Conservation (phyloP, 1,140 invertebrate genomes). For the Papilio xuthus region DNA sequence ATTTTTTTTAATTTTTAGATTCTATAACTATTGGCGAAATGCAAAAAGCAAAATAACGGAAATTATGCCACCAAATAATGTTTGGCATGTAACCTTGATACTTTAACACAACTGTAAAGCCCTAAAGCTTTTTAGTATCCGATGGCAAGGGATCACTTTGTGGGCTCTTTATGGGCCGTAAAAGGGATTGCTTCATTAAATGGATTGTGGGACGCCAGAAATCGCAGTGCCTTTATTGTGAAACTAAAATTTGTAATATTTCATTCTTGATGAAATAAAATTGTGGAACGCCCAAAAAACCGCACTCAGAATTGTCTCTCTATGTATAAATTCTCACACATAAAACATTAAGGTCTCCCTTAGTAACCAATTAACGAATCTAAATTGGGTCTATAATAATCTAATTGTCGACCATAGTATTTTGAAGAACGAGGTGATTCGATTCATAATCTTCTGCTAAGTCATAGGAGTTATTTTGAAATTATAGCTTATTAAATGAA, state of each 20-base stretch:
- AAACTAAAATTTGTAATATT: neutral
- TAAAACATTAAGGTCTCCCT: too few species aligned
- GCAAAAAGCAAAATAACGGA: conserved; percentile 2
- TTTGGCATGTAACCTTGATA: conserved; percentile 33
- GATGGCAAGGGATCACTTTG: conserved; percentile 40
- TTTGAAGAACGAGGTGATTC: too few species aligned
- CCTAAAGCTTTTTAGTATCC: conserved; percentile 38
- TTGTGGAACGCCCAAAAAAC: too few species aligned
- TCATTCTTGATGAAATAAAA: neutral
- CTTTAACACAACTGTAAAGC: conserved; percentile 42
- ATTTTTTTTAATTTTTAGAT: neutral
- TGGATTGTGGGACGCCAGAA: conserved; percentile 40
- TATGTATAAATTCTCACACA: too few species aligned
- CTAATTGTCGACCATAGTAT: too few species aligned
- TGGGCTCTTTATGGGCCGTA: conserved; percentile 53
- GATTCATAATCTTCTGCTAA: too few species aligned
- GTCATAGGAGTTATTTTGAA: too few species aligned
- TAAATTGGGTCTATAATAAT: too few species aligned
- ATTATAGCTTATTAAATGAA: too few species aligned
- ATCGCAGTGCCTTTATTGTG: neutral
- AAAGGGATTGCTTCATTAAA: conserved; percentile 60
- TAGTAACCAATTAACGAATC: too few species aligned
- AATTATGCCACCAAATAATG: conserved; percentile 24
- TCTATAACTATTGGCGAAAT: neutral
- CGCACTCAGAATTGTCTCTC: too few species aligned